phyloP scores from a whole-genome alignment of 1,140 invertebrate species.

The Penaeus vannamei region DNA sequence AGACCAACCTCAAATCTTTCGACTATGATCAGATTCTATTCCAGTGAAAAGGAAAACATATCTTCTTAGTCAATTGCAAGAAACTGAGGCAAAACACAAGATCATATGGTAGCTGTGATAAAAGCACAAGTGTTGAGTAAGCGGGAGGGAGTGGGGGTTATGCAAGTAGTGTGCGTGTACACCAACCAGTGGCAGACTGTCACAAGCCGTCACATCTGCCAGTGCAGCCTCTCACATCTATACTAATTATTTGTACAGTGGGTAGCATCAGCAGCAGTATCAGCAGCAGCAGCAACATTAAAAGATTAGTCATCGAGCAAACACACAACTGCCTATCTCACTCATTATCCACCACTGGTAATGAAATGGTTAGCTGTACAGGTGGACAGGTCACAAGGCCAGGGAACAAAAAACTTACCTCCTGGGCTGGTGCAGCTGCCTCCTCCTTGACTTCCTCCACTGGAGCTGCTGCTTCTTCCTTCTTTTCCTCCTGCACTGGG shows the following conservation, averaged over 20 bases:
- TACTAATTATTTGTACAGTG: too few relatives aligned
- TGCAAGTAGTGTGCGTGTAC: conserved; percentile 57
- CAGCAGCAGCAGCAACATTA: conserved; percentile 47
- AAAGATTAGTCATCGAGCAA: conserved; percentile 35
- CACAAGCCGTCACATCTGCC: conserved; percentile 38
- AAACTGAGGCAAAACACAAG: background rate
- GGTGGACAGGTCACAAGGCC: background rate
- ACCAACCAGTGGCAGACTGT: conserved; percentile 61
- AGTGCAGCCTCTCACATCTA: conserved; percentile 36
- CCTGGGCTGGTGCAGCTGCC: conserved; percentile 48
- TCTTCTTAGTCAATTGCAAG: too few relatives aligned
- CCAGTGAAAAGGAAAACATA: too few relatives aligned
- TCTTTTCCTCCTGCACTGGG: conserved; percentile 45
- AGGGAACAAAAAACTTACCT: conserved; percentile 44
- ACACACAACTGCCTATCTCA: conserved; percentile 20
- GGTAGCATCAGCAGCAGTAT: conserved; percentile 39
- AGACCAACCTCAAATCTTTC: too few relatives aligned
- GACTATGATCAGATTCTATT: too few relatives aligned
- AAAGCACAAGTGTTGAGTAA: conserved; percentile 36
- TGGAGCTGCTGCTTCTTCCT: conserved; percentile 27
- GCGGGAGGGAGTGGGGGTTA: conserved; percentile 9
- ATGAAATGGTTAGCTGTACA: conserved; percentile 24
- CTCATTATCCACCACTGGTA: conserved; percentile 17
- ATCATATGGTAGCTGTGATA: too few relatives aligned
- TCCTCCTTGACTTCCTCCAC: conserved; percentile 29